Conservation (phyloP, 2,888 invertebrate species). For the Lithophane ornitopus region DNA sequence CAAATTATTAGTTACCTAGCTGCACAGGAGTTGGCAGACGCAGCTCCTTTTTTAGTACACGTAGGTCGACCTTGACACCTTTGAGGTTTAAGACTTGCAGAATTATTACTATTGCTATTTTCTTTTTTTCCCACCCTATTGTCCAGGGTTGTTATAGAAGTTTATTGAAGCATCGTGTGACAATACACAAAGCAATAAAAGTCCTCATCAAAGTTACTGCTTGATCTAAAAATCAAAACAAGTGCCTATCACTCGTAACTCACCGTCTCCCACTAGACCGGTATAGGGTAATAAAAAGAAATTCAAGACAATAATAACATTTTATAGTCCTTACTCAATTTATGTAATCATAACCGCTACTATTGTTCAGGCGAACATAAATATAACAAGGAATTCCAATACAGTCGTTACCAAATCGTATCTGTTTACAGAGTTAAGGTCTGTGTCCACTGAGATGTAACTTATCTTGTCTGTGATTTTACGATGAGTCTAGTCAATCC, state of each 20-base stretch:
- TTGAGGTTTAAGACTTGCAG: background rate
- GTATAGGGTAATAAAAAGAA: constrained; percentile 38
- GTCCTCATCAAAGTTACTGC: constrained; percentile 19
- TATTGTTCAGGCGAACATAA: constrained; percentile 56
- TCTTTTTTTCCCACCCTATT: background rate
- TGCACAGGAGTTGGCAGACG: no score
- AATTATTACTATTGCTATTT: background rate
- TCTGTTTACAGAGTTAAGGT: constrained; percentile 54
- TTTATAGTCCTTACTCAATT: constrained; percentile 52
- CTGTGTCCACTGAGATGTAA: constrained; percentile 22
- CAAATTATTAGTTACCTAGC: no score
- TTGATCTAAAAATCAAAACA: constrained; percentile 25
- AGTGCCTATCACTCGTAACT: constrained; percentile 23
- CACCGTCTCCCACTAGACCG: constrained; percentile 28
- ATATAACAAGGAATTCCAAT: constrained; percentile 59
- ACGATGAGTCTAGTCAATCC: background rate
- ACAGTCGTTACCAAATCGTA: constrained; percentile 61
- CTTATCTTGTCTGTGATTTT: background rate
- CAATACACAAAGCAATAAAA: constrained; percentile 20
- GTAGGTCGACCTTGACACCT: no score
- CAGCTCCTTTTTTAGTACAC: no score
- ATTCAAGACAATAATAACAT: constrained; percentile 55
- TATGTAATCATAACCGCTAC: constrained; percentile 59
- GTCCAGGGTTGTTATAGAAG: background rate
- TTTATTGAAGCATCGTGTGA: constrained; percentile 11